phyloP scores from a whole-genome alignment of 2,797 vertebrate genomes.

The Micromesistius poutassou region DNA sequence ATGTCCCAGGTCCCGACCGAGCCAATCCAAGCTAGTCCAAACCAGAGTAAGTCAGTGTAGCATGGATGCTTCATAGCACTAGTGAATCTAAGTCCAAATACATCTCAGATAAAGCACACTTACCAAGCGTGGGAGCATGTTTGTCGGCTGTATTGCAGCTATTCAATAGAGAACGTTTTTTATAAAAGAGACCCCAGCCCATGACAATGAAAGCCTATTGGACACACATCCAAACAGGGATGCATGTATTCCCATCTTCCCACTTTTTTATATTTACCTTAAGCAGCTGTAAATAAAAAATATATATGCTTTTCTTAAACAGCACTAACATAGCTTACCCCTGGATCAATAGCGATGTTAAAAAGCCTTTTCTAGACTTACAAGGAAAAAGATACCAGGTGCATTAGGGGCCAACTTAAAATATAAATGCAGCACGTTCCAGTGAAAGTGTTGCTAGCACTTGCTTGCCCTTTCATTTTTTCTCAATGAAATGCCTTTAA shows the following conservation, averaged over 20 bases:
- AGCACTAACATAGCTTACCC: constrained; percentile 37
- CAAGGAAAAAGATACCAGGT: background rate
- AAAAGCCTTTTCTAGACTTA: background rate
- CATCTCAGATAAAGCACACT: background rate
- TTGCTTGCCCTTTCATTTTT: background rate
- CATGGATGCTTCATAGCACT: too few species aligned
- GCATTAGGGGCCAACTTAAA: background rate
- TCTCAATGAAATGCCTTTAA: background rate
- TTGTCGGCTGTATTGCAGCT: background rate
- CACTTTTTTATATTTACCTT: background rate
- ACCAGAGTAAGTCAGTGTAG: background rate
- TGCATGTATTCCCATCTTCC: background rate
- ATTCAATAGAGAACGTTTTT: constrained; percentile 12
- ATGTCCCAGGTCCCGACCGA: constrained; percentile 34
- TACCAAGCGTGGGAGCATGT: background rate
- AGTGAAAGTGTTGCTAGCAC: background rate
- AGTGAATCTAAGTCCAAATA: background rate
- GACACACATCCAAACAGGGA: constrained; percentile 34
- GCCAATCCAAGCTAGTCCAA: too few species aligned
- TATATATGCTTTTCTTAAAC: constrained; percentile 29
- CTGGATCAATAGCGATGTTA: constrained; percentile 17
- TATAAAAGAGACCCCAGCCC: constrained; percentile 16
- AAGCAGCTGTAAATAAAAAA: constrained; percentile 32
- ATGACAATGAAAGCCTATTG: constrained; percentile 47
- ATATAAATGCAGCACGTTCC: background rate